These are phyloP conservation scores for Gopherus flavomarginatus DNA, from an alignment of 2,113 vertebrate species.

Conservation along the genomic window DNA sequence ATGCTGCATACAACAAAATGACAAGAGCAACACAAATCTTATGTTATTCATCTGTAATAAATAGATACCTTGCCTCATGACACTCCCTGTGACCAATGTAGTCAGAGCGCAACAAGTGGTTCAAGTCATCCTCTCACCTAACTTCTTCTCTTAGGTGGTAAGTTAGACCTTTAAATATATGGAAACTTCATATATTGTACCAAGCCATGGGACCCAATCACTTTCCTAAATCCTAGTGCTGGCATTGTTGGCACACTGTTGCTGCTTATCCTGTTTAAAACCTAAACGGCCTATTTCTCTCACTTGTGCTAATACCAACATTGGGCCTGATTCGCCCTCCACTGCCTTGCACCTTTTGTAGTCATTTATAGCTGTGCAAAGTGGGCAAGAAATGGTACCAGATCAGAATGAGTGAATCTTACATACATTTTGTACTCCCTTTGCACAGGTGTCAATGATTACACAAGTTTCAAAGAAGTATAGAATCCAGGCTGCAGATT, in stretches of 20 bases:
- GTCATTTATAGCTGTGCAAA: neutral
- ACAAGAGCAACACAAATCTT: neutral
- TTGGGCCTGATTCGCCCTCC: neutral
- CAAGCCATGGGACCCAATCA: neutral
- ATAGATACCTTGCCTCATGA: neutral
- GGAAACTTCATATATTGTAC: neutral
- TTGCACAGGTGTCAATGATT: neutral
- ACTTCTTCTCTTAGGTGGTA: neutral
- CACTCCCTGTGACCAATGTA: neutral
- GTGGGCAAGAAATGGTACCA: neutral
- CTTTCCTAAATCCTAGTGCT: neutral
- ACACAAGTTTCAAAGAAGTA: neutral
- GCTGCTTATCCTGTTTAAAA: neutral
- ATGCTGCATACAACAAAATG: neutral
- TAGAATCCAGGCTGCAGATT: neutral
- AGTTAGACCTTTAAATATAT: neutral
- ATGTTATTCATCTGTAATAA: neutral
- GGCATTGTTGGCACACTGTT: neutral
- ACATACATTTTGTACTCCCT: neutral
- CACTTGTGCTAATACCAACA: fast-evolving
- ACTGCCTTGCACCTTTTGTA: neutral
- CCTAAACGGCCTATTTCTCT: neutral
- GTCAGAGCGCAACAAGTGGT: neutral
- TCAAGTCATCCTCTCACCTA: neutral
- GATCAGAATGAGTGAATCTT: neutral